Evolutionary conservation across 2,797 vertebrate species (phyloP), one percentile per base, ranked within the genome.

Genomic region (Apodemus agrarius): DNA sequence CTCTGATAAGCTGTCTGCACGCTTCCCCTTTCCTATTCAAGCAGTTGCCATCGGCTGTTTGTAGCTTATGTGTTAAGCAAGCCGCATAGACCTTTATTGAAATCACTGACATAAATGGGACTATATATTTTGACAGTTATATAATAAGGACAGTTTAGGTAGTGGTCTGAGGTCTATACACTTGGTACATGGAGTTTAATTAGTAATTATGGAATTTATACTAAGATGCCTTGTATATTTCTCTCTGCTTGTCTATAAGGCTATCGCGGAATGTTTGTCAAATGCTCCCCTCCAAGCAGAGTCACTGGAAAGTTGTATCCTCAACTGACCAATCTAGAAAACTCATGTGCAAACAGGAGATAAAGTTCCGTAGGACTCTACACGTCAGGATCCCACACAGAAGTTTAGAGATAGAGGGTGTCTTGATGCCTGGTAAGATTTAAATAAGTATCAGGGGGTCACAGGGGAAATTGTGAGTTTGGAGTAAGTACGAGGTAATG

Each of bases 381-480:
- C 0, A 31, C 67, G 61, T 91, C 9, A 80, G 57, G 75, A 75
- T 43, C 40, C 31, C 24, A 22, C 21, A 46, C n/a, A 89, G 69
- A 93, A 57, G 43, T 84, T 92, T 87, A 93, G 89, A 87, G 93
- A 69, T 24, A 96, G 72, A 80, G 16, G 26, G 40, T 84, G 8
- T 8, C 63, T 92, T 86, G 31, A 65, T 69, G 21, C 1, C 43
- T 43, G 40, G n/a, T 75, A 88, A 85, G 67, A 43, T 91, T 94
- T 86, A 75, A 82, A 46, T 57, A 86, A 80, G 34, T 4, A 40
- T 34, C 74, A 37, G 34, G 19, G 14, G 34, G 57, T 92, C 75
- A 26, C 63, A 52, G 74, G 83, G 37, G 75, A 24, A 54, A 37
- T n/a, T 72, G n/a, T 65, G 79, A 72, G 10, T 31, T 37, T 76